Conservation (phyloP, 2,888 invertebrate genomes). For the Folsomia candida region DNA sequence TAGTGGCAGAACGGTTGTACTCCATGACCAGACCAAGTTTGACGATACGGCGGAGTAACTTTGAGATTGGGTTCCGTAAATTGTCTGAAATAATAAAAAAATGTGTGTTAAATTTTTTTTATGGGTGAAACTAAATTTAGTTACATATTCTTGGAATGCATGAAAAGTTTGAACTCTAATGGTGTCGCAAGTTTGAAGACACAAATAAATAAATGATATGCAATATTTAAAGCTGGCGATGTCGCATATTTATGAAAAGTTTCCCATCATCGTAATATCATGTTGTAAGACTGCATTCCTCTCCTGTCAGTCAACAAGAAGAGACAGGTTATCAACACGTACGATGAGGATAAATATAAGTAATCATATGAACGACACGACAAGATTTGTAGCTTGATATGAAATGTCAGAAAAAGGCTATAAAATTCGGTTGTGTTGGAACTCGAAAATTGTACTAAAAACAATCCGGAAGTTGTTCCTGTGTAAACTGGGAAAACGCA, state of each 20-base stretch:
- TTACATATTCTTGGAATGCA: too few species aligned
- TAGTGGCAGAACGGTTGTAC: conserved; percentile 19
- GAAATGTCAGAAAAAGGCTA: neutral
- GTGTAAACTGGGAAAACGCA: too few species aligned
- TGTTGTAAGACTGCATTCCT: too few species aligned
- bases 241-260: too few species aligned
- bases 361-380: neutral
- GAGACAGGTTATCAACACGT: neutral
- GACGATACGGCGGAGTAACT: neutral
- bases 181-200: too few species aligned
- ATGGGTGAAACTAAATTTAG: too few species aligned
- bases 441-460: neutral
- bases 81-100: neutral
- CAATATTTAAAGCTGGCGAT: too few species aligned
- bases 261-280: too few species aligned
- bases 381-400: neutral
- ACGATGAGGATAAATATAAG: neutral
- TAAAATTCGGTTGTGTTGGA: neutral
- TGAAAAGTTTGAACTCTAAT: too few species aligned
- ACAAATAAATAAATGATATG: too few species aligned
- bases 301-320: neutral
- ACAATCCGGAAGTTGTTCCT: neutral
- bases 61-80: neutral
- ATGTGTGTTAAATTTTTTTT: neutral
- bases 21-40: neutral